Conservation (phyloP, 2,113 vertebrate species). For the Choloepus hoffmanni region DNA sequence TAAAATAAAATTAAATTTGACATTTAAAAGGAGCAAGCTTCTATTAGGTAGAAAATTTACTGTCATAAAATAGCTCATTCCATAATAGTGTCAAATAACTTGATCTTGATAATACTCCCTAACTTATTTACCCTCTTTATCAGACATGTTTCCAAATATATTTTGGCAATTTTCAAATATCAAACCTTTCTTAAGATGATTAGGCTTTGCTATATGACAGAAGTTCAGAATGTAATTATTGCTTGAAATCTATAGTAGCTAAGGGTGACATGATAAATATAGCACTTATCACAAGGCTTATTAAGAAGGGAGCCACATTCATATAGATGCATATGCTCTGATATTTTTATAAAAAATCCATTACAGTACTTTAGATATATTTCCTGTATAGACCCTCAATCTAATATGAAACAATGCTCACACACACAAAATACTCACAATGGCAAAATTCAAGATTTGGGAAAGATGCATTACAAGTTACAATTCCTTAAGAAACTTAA, state of each 20-base stretch:
- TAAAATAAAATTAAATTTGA: conserved; percentile 53
- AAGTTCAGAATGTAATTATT: neutral
- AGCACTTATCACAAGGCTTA: neutral
- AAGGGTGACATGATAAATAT: neutral
- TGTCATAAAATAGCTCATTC: conserved; percentile 46
- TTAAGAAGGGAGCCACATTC: neutral
- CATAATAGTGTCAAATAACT: conserved; percentile 20
- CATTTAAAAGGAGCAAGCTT: conserved; percentile 34
- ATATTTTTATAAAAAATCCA: neutral
- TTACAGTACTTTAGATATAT: neutral
- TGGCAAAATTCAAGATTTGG: conserved; percentile 29
- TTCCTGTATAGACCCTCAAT: neutral
- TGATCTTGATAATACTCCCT: neutral
- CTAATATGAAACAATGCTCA: neutral
- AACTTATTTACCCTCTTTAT: conserved; percentile 29
- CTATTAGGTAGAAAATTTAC: conserved; percentile 23
- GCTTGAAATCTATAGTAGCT: neutral
- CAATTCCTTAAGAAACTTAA: conserved; percentile 1
- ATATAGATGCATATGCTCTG: neutral
- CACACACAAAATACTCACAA: neutral
- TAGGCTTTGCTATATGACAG: neutral
- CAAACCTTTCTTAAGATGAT: neutral
- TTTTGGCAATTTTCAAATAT: neutral
- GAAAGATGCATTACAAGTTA: conserved; percentile 27
- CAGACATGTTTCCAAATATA: neutral